A percentile compares a stretch with the other conserved stretches of the same genome.
Conservation (phyloP, 1,140 invertebrate species). For the Drosophila triauraria region DNA sequence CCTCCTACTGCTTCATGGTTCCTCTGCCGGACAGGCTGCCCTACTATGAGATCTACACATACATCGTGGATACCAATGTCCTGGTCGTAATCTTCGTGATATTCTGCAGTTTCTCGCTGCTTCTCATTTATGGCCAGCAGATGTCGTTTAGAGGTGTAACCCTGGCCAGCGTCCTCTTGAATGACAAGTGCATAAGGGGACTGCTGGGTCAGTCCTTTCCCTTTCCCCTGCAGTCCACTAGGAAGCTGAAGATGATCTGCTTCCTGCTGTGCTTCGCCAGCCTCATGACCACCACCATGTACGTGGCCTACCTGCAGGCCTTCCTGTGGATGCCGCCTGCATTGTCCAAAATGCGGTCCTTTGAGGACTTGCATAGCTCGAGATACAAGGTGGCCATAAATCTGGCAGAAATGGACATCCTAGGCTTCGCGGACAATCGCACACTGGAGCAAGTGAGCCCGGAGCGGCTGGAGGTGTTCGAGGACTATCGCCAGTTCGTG, state of each 20-base stretch:
- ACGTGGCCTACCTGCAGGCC: slow-evolving; percentile 52
- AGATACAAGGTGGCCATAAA: slow-evolving; percentile 22
- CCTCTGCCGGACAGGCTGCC: slow-evolving; percentile 41
- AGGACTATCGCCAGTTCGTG: slow-evolving; percentile 13
- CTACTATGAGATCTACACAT: slow-evolving; percentile 31
- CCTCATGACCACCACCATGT: slow-evolving; percentile 66
- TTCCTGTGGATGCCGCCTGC: slow-evolving; percentile 49
- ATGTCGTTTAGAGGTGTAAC: slow-evolving; percentile 42
- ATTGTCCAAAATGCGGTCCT: slow-evolving; percentile 2
- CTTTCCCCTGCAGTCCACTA: slow-evolving; percentile 5
- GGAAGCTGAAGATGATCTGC: slow-evolving; percentile 43
- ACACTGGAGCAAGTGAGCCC: background rate
- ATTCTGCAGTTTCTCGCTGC: slow-evolving; percentile 48
- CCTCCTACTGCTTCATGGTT: slow-evolving; percentile 51
- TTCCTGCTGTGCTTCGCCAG: slow-evolving; percentile 51
- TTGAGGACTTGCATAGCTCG: slow-evolving; percentile 35
- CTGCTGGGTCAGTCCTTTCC: slow-evolving; percentile 59
- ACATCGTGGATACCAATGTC: slow-evolving; percentile 34
- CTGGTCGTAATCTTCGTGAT: slow-evolving; percentile 31
- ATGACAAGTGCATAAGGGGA: slow-evolving; percentile 56
- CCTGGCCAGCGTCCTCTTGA: slow-evolving; percentile 37
- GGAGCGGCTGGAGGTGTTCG: background rate
- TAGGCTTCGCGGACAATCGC: slow-evolving; percentile 4
- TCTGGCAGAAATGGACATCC: background rate
- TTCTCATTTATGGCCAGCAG: slow-evolving; percentile 47